Percentiles rank a stretch among this genome's conserved stretches.
Evolutionary conservation across 2,797 vertebrate genomes (phyloP).

Genomic region (Crocidura indochinensis): DNA sequence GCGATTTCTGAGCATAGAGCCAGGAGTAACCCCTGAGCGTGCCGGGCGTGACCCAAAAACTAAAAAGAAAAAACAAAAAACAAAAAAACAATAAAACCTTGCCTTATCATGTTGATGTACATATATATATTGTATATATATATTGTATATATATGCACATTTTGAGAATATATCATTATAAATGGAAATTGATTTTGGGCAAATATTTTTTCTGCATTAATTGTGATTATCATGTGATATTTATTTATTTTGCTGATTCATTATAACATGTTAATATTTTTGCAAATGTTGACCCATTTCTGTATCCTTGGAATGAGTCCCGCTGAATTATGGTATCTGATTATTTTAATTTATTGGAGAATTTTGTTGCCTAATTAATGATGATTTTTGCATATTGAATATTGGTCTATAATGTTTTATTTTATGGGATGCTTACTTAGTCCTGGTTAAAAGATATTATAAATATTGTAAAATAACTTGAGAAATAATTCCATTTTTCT

Average conservation of each 20-base stretch:
- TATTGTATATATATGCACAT: neutral
- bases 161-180: neutral
- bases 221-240: neutral
- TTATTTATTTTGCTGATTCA: neutral
- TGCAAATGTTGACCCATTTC: neutral
- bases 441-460: neutral
- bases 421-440: neutral
- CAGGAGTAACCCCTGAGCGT: no score
- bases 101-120: neutral
- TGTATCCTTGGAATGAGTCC: neutral
- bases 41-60: no score
- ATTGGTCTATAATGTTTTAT: neutral
- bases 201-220: neutral
- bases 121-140: no score
- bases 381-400: neutral
- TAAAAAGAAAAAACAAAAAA: no score
- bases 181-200: neutral
- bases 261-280: neutral
- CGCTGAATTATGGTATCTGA: neutral
- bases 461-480: neutral
- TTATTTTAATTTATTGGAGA: neutral
- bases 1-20: no score
- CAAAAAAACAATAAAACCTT: no score
- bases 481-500: neutral
- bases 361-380: neutral